phyloP scores from a whole-genome alignment of 2,797 vertebrate genomes.

The Sandelia bainsii region DNA sequence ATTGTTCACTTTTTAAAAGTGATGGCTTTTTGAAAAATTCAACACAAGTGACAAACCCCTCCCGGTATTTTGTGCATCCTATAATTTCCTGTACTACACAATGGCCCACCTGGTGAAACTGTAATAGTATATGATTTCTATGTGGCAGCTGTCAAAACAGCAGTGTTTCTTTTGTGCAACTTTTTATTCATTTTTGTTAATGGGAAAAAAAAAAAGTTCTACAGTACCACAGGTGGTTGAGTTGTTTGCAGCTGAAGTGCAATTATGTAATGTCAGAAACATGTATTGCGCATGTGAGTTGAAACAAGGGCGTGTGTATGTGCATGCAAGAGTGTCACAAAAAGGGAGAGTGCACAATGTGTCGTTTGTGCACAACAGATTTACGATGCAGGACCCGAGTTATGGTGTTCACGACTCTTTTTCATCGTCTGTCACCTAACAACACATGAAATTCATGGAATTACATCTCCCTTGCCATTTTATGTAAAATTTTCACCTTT shows the following conservation, averaged over 20 bases:
- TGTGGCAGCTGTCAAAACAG: slow-evolving; percentile 8
- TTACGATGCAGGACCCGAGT: slow-evolving; percentile 66
- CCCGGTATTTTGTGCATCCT: slow-evolving; percentile 6
- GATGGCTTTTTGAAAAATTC: slow-evolving; percentile 7
- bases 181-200: slow-evolving; percentile 15
- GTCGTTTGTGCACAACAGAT: slow-evolving; percentile 61
- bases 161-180: neutral
- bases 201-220: neutral
- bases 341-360: slow-evolving; percentile 29
- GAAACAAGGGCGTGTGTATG: slow-evolving; percentile 27
- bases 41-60: slow-evolving; percentile 6
- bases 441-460: slow-evolving; percentile 66
- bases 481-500: slow-evolving; percentile 78
- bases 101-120: slow-evolving; percentile 1
- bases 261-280: slow-evolving; percentile 55
- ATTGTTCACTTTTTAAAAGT: slow-evolving; percentile 1
- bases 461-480: slow-evolving; percentile 67
- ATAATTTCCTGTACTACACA: slow-evolving; percentile 16
- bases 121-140: slow-evolving; percentile 15
- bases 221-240: slow-evolving; percentile 24
- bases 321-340: neutral
- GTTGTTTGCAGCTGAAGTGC: slow-evolving; percentile 23
- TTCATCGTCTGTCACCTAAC: slow-evolving; percentile 73
- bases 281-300: slow-evolving; percentile 50
- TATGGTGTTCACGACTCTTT: slow-evolving; percentile 66